phyloP scores from a whole-genome alignment of 2,888 invertebrate genomes.

The Axea sp. region DNA sequence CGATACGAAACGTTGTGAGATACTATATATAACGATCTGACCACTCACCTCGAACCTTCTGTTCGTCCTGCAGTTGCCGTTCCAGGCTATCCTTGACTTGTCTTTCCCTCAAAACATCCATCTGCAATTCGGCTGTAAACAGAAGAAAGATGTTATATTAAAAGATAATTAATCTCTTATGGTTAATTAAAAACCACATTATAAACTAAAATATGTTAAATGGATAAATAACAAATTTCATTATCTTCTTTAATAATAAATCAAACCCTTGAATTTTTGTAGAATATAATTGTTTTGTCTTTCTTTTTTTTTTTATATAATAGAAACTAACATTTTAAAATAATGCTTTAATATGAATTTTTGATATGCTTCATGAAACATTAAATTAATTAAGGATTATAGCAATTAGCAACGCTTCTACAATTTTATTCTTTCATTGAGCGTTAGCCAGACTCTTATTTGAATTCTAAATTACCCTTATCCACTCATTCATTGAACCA shows the following conservation, averaged over 20 bases:
- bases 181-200: conserved; percentile 24
- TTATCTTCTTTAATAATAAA: no score
- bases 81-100: conserved; percentile 96
- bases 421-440: conserved; percentile 17
- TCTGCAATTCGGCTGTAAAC: conserved; percentile 93
- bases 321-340: no score
- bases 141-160: conserved; percentile 37
- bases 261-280: no score
- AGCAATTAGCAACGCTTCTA: conserved; percentile 7
- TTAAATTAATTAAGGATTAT: no score
- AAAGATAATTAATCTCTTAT: conserved; percentile 20
- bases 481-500: conserved; percentile 8
- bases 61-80: conserved; percentile 95
- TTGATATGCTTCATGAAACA: no score
- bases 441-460: not conserved
- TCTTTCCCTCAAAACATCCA: conserved; percentile 95
- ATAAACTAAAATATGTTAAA: no score
- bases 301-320: no score
- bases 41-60: conserved; percentile 95
- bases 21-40: conserved; percentile 49
- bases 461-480: conserved; percentile 11
- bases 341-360: no score
- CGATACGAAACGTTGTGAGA: conserved; percentile 55
- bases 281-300: no score
- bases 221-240: no score